These are phyloP conservation scores for Tetrao urogallus DNA, from an alignment of 2,113 vertebrate genomes.

Conservation along the genomic window DNA sequence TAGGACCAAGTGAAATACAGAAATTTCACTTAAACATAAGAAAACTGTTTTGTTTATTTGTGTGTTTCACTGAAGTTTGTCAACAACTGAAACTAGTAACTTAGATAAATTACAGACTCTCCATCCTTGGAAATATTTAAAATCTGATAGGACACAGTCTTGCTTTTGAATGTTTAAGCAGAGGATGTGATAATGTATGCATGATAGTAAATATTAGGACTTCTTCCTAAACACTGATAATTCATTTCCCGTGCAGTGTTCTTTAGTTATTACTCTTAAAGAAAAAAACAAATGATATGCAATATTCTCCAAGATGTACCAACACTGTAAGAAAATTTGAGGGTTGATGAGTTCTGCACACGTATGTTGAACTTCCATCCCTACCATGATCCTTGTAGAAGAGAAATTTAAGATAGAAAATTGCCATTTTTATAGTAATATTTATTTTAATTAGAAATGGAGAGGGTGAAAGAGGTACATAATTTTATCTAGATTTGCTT, in stretches of 20 bases:
- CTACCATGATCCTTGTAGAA: background rate
- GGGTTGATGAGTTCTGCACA: background rate
- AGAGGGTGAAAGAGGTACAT: background rate
- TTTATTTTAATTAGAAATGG: background rate
- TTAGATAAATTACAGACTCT: background rate
- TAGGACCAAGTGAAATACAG: background rate
- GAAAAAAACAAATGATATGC: background rate
- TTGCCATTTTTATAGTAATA: background rate
- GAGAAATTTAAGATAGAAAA: background rate
- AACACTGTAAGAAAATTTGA: background rate
- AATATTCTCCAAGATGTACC: background rate
- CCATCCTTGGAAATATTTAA: background rate
- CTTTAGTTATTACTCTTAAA: background rate
- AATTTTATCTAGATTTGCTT: background rate
- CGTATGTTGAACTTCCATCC: background rate
- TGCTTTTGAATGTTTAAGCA: background rate
- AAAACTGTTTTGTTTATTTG: background rate
- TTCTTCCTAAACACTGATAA: background rate
- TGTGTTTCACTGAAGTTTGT: background rate
- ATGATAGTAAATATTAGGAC: background rate
- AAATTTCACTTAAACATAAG: background rate
- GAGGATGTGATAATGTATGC: too few relatives aligned
- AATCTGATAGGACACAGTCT: background rate
- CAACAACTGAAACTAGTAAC: background rate
- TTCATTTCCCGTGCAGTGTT: background rate